Percentiles rank a stretch among this genome's conserved stretches.
Conservation (phyloP, 2,797 vertebrate genomes). For the Amphiprion clarkii region DNA sequence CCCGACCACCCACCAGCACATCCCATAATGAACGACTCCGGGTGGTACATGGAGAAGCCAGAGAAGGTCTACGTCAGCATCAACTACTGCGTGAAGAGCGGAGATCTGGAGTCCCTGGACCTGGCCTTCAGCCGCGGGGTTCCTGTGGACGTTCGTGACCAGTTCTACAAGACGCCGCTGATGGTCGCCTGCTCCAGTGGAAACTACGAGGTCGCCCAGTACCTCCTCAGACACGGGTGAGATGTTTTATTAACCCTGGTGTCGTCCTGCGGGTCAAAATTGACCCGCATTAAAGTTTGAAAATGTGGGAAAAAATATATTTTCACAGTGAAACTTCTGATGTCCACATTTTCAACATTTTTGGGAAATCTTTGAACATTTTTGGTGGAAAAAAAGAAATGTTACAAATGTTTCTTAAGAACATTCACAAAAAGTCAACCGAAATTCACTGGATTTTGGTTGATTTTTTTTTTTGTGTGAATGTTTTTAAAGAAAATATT, state of each 20-base stretch:
- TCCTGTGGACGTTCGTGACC: slow-evolving; percentile 90
- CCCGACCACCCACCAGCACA: slow-evolving; percentile 85
- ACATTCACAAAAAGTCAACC: too few relatives aligned
- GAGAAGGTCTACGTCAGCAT: slow-evolving; percentile 85
- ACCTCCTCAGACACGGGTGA: slow-evolving; percentile 91
- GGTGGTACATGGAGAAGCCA: slow-evolving; percentile 90
- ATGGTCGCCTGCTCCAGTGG: slow-evolving; percentile 91
- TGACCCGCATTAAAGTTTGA: too few relatives aligned
- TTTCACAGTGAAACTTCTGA: too few relatives aligned
- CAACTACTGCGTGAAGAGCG: slow-evolving; percentile 88
- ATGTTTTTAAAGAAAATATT: too few relatives aligned
- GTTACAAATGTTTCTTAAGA: too few relatives aligned
- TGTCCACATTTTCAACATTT: too few relatives aligned
- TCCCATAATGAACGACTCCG: slow-evolving; percentile 91
- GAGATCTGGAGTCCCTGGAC: slow-evolving; percentile 90
- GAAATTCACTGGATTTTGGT: neutral
- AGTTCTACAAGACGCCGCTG: slow-evolving; percentile 93
- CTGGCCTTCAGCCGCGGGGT: slow-evolving; percentile 89
- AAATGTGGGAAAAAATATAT: too few relatives aligned
- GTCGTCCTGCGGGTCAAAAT: too few relatives aligned
- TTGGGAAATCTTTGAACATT: too few relatives aligned
- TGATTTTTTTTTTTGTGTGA: too few relatives aligned
- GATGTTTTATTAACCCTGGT: neutral
- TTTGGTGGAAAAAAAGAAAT: too few relatives aligned
- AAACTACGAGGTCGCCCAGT: slow-evolving; percentile 86